Conservation (phyloP, 2,113 vertebrate species). For the Nasalis larvatus region DNA sequence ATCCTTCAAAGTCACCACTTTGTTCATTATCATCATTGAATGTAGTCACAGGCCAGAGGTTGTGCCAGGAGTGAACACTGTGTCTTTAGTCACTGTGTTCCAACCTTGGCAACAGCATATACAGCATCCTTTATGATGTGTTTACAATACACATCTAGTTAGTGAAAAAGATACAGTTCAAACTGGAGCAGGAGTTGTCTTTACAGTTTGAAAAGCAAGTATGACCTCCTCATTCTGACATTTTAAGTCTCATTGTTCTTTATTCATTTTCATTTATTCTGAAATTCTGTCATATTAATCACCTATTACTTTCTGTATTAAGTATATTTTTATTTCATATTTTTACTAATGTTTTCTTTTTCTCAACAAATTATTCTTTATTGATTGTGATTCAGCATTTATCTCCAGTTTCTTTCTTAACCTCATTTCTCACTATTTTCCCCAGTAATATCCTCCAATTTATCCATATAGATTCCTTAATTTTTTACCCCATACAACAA, state of each 20-base stretch:
- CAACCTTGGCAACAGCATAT: neutral
- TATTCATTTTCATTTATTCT: neutral
- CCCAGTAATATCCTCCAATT: too few relatives aligned
- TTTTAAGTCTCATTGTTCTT: neutral
- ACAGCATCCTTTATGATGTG: neutral
- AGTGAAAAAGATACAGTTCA: neutral
- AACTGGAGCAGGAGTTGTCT: neutral
- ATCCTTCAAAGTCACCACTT: neutral
- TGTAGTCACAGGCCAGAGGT: neutral
- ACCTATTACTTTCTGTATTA: neutral
- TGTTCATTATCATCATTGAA: neutral
- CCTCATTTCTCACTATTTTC: too few relatives aligned
- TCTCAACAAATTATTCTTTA: too few relatives aligned
- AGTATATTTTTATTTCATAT: neutral
- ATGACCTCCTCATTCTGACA: neutral
- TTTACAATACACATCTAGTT: neutral
- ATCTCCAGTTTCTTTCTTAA: too few relatives aligned
- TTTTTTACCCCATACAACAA: too few relatives aligned
- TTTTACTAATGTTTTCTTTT: neutral
- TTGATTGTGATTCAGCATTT: too few relatives aligned
- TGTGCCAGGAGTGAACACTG: neutral
- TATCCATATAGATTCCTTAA: too few relatives aligned
- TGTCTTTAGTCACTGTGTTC: neutral
- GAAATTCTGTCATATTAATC: neutral
- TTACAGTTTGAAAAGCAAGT: neutral